A percentile compares a stretch with the other conserved stretches of the same genome.
Evolutionary conservation across 2,113 vertebrate genomes (phyloP).

Genomic region (Oenanthe melanoleuca): DNA sequence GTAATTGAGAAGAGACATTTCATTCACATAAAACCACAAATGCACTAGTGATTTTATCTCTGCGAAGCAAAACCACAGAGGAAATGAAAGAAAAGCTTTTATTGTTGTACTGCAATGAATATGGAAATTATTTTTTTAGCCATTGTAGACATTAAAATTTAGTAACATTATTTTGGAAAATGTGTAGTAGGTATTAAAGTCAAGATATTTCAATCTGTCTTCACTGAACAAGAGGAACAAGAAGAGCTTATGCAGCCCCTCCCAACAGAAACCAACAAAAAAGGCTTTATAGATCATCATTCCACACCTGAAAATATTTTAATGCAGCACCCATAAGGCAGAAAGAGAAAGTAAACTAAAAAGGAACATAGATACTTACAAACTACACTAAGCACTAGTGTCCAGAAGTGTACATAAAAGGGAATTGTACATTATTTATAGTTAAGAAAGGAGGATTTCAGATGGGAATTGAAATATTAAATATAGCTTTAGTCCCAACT

Average conservation of each 20-base stretch:
- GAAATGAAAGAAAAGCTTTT: neutral
- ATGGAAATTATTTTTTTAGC: neutral
- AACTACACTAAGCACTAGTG: neutral
- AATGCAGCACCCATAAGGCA: neutral
- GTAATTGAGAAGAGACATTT: neutral
- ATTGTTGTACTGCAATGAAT: neutral
- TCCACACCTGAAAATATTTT: neutral
- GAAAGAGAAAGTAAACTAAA: neutral
- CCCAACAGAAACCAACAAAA: neutral
- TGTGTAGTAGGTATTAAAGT: neutral
- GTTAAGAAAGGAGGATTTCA: neutral
- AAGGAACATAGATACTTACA: neutral
- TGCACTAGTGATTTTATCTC: neutral
- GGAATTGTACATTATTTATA: constrained; percentile 34
- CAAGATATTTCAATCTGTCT: neutral
- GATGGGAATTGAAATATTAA: constrained; percentile 37
- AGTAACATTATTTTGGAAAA: neutral
- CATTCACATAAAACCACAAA: constrained; percentile 4
- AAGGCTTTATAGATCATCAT: neutral
- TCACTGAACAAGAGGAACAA: neutral
- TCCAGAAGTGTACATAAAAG: neutral
- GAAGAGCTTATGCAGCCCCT: neutral
- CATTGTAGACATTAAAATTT: neutral
- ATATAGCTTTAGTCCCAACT: neutral
- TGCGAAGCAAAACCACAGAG: neutral